Percentiles rank a stretch among this genome's conserved stretches.
These are phyloP conservation scores for Sussaba pulchella DNA, from an alignment of 2,888 invertebrate genomes.

Conservation along the genomic window DNA sequence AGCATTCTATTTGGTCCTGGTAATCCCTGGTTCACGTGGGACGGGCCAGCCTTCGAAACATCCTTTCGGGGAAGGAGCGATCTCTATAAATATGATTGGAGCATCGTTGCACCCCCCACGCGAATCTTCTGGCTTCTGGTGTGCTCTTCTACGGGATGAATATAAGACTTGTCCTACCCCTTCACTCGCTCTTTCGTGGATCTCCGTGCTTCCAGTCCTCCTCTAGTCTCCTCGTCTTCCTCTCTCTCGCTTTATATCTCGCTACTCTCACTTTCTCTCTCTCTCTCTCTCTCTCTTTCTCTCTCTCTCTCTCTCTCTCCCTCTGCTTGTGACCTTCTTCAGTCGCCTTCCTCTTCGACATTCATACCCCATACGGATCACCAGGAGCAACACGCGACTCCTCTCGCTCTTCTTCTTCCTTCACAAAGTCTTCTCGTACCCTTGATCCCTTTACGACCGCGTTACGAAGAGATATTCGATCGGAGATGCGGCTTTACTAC, in stretches of 20 bases:
- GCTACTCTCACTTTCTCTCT: constrained; percentile 70
- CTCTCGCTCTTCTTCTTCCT: constrained; percentile 56
- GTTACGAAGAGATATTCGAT: constrained; percentile 74
- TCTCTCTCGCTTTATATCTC: constrained; percentile 45
- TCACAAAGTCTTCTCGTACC: constrained; percentile 64
- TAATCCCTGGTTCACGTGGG: constrained; percentile 80
- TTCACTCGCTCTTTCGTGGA: constrained; percentile 52
- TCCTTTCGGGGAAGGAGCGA: constrained; percentile 63
- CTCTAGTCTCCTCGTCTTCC: no score
- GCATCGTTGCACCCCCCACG: constrained; percentile 72
- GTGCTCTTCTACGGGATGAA: constrained; percentile 26
- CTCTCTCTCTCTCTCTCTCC: constrained; percentile 71
- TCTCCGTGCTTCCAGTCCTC: no score
- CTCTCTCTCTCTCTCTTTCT: constrained; percentile 31
- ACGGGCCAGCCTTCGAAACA: constrained; percentile 69
- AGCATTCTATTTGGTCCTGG: constrained; percentile 80
- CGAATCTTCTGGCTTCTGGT: constrained; percentile 49
- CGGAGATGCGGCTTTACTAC: constrained; percentile 41
- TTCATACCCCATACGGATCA: constrained; percentile 61
- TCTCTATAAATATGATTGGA: constrained; percentile 83
- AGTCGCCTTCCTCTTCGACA: constrained; percentile 68
- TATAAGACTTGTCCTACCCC: constrained; percentile 48
- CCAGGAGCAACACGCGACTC: constrained; percentile 57
- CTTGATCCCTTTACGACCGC: constrained; percentile 80
- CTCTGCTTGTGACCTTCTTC: constrained; percentile 37